phyloP scores from a whole-genome alignment of 2,797 vertebrate species.

The Champsocephalus esox region DNA sequence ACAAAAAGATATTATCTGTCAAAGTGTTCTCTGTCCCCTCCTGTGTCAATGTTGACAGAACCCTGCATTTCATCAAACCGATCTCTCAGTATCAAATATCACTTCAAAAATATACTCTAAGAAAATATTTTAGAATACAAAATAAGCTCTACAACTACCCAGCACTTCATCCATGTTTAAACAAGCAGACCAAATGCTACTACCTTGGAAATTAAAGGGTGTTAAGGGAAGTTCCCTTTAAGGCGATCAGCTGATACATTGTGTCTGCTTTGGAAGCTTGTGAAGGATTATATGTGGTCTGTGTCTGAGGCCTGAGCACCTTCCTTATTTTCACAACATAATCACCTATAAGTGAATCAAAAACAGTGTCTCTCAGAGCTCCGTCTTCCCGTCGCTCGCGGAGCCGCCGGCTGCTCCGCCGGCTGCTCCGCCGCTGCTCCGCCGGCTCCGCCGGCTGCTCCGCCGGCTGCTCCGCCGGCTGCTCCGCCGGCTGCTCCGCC shows the following conservation, averaged over 20 bases:
- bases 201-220: neutral
- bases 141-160: neutral
- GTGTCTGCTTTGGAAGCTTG: conserved; percentile 4
- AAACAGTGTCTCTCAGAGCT: conserved; percentile 78
- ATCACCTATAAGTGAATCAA: conserved; percentile 3
- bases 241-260: conserved; percentile 10
- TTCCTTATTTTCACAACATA: neutral
- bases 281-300: conserved; percentile 23
- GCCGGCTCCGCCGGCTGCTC: conserved; percentile 53
- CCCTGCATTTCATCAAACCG: conserved; percentile 64
- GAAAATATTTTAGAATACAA: conserved; percentile 11
- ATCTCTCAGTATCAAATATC: conserved; percentile 72
- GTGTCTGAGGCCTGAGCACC: neutral
- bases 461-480: conserved; percentile 49
- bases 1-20: conserved; percentile 3
- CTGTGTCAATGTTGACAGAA: conserved; percentile 44
- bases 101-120: conserved; percentile 66
- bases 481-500: conserved; percentile 40
- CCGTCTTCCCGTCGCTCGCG: conserved; percentile 75
- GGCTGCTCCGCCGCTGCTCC: too few relatives aligned
- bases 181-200: neutral
- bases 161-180: conserved; percentile 8
- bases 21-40: conserved; percentile 9
- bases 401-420: conserved; percentile 54
- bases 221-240: neutral